phyloP scores from a whole-genome alignment of 1,140 invertebrate species.

The Helicoverpa armigera region DNA sequence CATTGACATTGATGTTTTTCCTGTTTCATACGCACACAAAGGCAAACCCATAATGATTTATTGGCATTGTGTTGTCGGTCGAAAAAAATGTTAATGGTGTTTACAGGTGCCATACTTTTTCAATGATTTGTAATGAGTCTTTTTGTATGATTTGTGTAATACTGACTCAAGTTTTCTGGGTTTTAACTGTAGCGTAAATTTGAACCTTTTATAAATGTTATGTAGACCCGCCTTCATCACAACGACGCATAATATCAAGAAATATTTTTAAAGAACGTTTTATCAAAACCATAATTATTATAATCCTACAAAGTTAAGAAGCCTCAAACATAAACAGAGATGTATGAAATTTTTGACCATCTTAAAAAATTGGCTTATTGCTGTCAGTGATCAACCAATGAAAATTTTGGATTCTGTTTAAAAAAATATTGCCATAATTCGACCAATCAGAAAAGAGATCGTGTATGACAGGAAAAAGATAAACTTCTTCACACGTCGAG shows the following conservation, averaged over 20 bases:
- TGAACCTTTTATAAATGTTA: too few relatives aligned
- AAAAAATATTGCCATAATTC: background rate
- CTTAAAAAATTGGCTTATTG: background rate
- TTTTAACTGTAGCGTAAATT: too few relatives aligned
- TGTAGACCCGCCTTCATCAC: background rate
- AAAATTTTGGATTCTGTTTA: background rate
- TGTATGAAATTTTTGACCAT: background rate
- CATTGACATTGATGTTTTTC: slow-evolving; percentile 45
- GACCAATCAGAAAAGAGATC: slow-evolving; percentile 75
- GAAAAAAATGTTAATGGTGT: slow-evolving; percentile 25
- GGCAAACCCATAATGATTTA: slow-evolving; percentile 36
- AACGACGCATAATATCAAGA: background rate
- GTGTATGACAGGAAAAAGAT: slow-evolving; percentile 76
- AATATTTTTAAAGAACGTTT: background rate
- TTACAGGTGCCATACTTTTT: background rate
- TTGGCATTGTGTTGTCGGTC: slow-evolving; percentile 17
- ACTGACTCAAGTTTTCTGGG: too few relatives aligned
- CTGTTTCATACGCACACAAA: slow-evolving; percentile 35
- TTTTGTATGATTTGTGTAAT: too few relatives aligned
- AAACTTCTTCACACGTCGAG: slow-evolving; percentile 77
- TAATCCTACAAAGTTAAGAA: background rate
- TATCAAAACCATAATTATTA: background rate
- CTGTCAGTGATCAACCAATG: slow-evolving; percentile 17
- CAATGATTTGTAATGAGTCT: background rate
- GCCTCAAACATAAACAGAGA: background rate